Conservation (phyloP, 2,113 vertebrate genomes). For the Sinosuthora webbiana region DNA sequence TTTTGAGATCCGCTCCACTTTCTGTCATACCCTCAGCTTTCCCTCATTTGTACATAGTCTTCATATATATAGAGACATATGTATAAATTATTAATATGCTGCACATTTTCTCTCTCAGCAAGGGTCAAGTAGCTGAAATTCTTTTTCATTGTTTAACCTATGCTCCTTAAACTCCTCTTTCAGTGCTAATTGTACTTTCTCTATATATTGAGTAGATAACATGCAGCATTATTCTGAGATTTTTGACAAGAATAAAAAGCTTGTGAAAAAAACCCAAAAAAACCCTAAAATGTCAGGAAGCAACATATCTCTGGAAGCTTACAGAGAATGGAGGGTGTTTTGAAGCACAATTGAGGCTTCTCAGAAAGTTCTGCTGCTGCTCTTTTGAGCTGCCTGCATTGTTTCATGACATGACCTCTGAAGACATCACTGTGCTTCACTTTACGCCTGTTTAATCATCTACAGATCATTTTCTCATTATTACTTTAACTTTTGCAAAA, state of each 20-base stretch:
- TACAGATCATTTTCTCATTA: not conserved
- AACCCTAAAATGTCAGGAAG: not conserved
- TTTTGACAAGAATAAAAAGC: not conserved
- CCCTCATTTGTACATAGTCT: not conserved
- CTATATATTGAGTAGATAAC: not conserved
- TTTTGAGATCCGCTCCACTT: not conserved
- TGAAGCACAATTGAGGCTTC: not conserved
- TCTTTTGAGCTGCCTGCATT: not conserved
- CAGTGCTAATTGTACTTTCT: not conserved
- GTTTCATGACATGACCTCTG: not conserved
- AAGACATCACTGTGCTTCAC: not conserved
- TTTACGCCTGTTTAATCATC: not conserved
- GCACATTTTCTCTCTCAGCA: not conserved
- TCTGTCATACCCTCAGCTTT: not conserved
- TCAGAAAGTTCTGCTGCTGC: not conserved
- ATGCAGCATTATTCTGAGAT: not conserved
- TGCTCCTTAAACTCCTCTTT: not conserved
- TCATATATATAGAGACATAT: not conserved
- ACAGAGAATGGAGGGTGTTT: not conserved
- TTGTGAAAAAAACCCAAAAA: not conserved
- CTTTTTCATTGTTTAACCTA: not conserved
- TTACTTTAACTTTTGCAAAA: not conserved
- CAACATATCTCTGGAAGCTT: not conserved
- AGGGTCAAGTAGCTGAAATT: not conserved
- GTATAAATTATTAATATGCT: not conserved